Evolutionary conservation across 1,140 invertebrate genomes (phyloP), one percentile per base, ranked within the genome.

Genomic region (Neotoxoptera formosana): DNA sequence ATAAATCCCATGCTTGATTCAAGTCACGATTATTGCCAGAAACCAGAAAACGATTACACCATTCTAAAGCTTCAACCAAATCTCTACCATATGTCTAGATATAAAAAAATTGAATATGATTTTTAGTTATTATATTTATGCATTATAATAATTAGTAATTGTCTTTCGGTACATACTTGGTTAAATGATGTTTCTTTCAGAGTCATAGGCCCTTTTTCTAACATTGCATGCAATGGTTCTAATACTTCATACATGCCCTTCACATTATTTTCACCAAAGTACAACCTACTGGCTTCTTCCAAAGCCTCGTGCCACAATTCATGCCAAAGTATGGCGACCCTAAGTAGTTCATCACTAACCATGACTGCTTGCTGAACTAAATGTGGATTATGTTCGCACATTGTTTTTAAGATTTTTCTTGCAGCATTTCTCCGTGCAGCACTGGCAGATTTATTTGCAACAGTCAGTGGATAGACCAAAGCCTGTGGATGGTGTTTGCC

Each of bases 241-340:
- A 99, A 95, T 0, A 98, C 98, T 93, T 98, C 97, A 94, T 99
- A 98, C 99, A 99, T 99, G 25, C 98, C 99, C 93, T 98, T 97
- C 0, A 99, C 97, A 95, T 99, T 99, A 90, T 97, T 96, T 95
- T 99, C 99, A 0, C 98, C 99, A 95, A 99, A 99, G 95, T 99
- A 99, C 11, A 99, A 96, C 94, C 98, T 95, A 25, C 98, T 99
- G 0, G 99, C 99, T 96, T 99, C 99, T 95, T 99, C 99, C 20
- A 99, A 95, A 0, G 98, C 99, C 95, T 99, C 99, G 95, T 99
- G 98, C 99, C 99, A 99, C 94, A 99, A 97, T 95, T 99, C 99
- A 95, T 99, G 99, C 99, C 99, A 99, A 3, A 99, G 95, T 94
- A 99, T 99, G 14, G 99, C 99, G 1, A 99, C 99, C 93, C 99